Evolutionary conservation across 2,113 vertebrate species (phyloP), one percentile per base, ranked within the genome.

Genomic region (Arizona elegans): DNA sequence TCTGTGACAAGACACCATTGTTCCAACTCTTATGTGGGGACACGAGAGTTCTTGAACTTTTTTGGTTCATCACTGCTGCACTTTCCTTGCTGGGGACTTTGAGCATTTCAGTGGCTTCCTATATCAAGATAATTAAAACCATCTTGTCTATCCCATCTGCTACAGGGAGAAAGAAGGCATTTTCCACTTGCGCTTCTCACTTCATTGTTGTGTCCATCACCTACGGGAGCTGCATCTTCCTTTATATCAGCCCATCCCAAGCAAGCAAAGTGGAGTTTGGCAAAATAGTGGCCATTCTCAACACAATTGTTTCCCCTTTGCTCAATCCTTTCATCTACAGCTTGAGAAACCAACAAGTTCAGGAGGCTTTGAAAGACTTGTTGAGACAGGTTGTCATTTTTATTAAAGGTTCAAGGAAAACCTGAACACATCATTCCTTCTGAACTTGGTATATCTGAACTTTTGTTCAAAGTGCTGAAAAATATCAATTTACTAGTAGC

Each of bases 281-380:
- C n/a, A 75, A 75, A 75, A 75, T 75, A 8, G 70, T 75, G 70
- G 70, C 70, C n/a, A 75, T 75, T 75, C n/a, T 75, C n/a, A 75
- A 38, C 70, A 75, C n/a, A 0, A 75, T 75, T 8, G 70, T 75
- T 75, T 75, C 70, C 70, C 70, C 70, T 38, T 19, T 75, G n/a
- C 70, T 75, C 70, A 75, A 75, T 75, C 70, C 70, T 55, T 93
- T 96, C 87, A 95, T 96, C 43, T 95, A 95, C 24, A 94, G 90
- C 21, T n/a, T 94, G 86, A 95, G 95, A 86, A 95, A 96, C 70
- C 92, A 92, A 43, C 92, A 95, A 87, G 95, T 95, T 1, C 94
- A 92, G 33, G 26, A 91, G 56, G 93, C 90, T 29, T 95, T 95
- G 29, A 91, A 47, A 54, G 65, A 91, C 38, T 9, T 29, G 1